A percentile compares a stretch with the other conserved stretches of the same genome.
phyloP scores from a whole-genome alignment of 2,888 invertebrate species.

The Volucella inflata region DNA sequence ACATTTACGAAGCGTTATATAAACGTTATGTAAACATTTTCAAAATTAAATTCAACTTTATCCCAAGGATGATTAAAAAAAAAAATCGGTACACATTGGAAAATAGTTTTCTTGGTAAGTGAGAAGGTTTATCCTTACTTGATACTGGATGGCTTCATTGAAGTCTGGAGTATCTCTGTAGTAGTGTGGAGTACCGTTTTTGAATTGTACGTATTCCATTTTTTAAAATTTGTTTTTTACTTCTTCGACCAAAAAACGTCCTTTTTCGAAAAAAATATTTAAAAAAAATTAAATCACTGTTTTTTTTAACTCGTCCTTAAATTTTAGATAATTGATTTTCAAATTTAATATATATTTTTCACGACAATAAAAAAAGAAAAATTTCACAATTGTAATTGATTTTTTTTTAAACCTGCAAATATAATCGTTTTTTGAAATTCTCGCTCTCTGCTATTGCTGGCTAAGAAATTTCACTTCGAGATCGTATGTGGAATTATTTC shows the following conservation, averaged over 20 bases:
- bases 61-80: neutral
- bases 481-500: slow-evolving; percentile 80
- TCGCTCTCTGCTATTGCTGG: slow-evolving; percentile 58
- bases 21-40: slow-evolving; percentile 70
- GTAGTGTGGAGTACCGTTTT: slow-evolving; percentile 83
- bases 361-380: slow-evolving; percentile 69
- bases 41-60: neutral
- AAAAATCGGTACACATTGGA: neutral
- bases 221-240: slow-evolving; percentile 61
- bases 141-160: slow-evolving; percentile 84
- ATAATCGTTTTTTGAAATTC: slow-evolving; percentile 73
- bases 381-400: slow-evolving; percentile 72
- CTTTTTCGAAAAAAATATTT: slow-evolving; percentile 49
- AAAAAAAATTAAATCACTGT: slow-evolving; percentile 43
- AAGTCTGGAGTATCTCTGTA: slow-evolving; percentile 82
- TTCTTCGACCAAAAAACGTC: slow-evolving; percentile 60
- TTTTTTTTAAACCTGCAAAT: slow-evolving; percentile 75
- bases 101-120: slow-evolving; percentile 21
- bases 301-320: slow-evolving; percentile 24
- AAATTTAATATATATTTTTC: slow-evolving; percentile 77
- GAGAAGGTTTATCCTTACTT: slow-evolving; percentile 81
- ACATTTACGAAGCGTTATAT: slow-evolving; percentile 59
- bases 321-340: neutral
- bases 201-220: slow-evolving; percentile 84
- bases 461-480: slow-evolving; percentile 77